Evolutionary conservation across 2,113 vertebrate species (phyloP).

Genomic region (Arvicanthis niloticus): DNA sequence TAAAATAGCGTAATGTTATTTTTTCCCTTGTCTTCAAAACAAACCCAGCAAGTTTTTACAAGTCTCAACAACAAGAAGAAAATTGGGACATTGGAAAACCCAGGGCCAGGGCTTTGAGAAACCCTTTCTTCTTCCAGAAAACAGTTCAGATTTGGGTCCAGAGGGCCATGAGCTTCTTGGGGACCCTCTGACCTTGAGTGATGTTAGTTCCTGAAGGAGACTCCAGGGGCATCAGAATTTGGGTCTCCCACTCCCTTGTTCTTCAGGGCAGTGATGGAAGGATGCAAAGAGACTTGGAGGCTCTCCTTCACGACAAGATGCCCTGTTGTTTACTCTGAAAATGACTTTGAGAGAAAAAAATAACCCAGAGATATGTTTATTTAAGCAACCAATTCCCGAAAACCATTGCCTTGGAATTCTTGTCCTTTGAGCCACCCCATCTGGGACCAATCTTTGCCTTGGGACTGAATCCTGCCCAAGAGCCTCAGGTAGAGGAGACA

Average conservation of each 20-base stretch:
- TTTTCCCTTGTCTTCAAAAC: constrained; percentile 80
- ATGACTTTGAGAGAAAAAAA: constrained; percentile 57
- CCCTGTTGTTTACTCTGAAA: constrained; percentile 47
- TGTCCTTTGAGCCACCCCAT: background rate
- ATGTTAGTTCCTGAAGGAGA: constrained; percentile 22
- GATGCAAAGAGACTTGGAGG: background rate
- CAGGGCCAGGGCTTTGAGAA: constrained; percentile 54
- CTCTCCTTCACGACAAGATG: background rate
- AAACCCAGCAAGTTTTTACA: constrained; percentile 76
- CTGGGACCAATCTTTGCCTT: background rate
- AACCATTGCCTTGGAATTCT: constrained; percentile 38
- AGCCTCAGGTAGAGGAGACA: background rate
- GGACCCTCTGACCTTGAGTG: constrained; percentile 35
- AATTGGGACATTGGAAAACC: constrained; percentile 71
- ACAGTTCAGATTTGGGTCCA: background rate
- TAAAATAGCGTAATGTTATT: constrained; percentile 87
- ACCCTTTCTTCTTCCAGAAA: background rate
- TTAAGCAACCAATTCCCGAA: constrained; percentile 54
- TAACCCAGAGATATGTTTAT: constrained; percentile 59
- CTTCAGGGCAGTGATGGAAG: background rate
- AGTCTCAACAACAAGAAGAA: constrained; percentile 72
- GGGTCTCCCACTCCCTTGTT: background rate
- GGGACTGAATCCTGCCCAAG: background rate
- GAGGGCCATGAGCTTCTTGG: background rate
- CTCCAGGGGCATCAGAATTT: background rate